Evolutionary conservation across 2,113 vertebrate genomes (phyloP).

Genomic region (Orycteropus afer): DNA sequence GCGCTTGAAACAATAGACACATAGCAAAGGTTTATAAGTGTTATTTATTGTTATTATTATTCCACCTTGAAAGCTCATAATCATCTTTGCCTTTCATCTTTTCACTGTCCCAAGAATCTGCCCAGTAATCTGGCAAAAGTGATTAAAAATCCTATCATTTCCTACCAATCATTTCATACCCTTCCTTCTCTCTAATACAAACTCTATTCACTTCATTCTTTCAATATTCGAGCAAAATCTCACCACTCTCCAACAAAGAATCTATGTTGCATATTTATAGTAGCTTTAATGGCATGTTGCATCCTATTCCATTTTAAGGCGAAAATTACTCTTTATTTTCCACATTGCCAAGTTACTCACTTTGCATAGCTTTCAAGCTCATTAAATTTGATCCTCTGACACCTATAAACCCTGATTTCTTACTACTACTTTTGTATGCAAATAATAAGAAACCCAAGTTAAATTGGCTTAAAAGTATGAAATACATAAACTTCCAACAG

Average conservation of each 20-base stretch:
- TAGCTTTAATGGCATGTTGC: background rate
- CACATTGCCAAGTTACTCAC: background rate
- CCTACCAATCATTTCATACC: background rate
- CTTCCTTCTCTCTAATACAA: background rate
- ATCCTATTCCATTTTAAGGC: background rate
- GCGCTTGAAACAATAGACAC: background rate
- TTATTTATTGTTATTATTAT: background rate
- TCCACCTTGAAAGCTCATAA: background rate
- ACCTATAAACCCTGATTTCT: background rate
- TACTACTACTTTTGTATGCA: background rate
- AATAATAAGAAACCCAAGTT: background rate
- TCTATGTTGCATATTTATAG: background rate
- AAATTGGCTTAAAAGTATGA: background rate
- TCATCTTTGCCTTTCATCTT: background rate
- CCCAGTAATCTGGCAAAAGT: background rate
- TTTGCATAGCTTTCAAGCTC: background rate
- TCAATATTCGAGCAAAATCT: background rate
- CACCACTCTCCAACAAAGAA: background rate
- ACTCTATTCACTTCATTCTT: background rate
- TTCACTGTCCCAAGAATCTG: background rate
- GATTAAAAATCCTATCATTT: background rate
- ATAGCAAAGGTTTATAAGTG: background rate
- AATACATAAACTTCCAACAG: background rate
- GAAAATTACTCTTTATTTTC: background rate
- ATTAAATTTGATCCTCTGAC: background rate